Conservation (phyloP, 2,113 vertebrate genomes). For the Isurus oxyrinchus region DNA sequence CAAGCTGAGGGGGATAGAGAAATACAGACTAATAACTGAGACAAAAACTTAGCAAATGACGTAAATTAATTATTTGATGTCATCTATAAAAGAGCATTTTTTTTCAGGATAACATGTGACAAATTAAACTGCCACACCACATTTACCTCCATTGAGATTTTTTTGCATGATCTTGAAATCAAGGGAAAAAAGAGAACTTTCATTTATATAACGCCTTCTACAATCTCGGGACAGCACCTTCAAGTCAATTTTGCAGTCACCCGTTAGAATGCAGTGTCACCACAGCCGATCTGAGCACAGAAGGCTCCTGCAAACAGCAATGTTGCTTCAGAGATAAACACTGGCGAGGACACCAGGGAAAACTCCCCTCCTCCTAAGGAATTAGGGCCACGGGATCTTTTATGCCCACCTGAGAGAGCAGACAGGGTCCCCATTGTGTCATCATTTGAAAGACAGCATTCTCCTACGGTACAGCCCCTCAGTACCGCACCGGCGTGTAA, state of each 20-base stretch:
- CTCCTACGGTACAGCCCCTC: background rate
- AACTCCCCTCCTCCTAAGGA: background rate
- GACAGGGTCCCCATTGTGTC: background rate
- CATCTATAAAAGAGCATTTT: background rate
- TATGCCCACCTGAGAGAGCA: background rate
- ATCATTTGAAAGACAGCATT: background rate
- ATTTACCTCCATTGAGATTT: background rate
- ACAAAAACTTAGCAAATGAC: background rate
- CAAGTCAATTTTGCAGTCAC: background rate
- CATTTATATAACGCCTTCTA: background rate
- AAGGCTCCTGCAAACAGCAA: background rate
- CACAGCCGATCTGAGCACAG: background rate
- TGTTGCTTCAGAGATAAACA: background rate
- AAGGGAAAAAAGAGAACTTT: background rate
- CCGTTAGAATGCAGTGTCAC: background rate
- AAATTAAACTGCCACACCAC: background rate
- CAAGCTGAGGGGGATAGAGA: slow-evolving; percentile 50
- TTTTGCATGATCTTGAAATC: background rate
- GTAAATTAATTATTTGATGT: background rate
- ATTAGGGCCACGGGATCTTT: background rate
- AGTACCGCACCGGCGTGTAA: background rate
- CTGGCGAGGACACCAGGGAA: background rate
- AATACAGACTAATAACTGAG: background rate
- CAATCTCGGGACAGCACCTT: background rate
- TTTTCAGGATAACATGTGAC: background rate